Conservation (phyloP, 2,888 invertebrate species). For the Pyrrhosoma nymphula region DNA sequence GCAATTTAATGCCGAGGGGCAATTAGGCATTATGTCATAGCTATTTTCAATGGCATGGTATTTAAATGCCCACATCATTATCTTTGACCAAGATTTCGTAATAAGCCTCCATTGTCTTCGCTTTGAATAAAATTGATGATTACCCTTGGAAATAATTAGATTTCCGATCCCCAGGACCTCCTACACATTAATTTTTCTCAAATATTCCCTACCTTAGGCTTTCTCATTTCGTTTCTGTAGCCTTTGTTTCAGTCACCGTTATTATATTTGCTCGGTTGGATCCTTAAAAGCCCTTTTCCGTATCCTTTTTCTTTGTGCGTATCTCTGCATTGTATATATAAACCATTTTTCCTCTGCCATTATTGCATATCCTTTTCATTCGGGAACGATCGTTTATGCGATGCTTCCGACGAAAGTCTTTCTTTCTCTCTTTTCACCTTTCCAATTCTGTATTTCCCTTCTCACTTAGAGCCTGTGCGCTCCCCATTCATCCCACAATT, state of each 20-base stretch:
- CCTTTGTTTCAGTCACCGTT: not conserved
- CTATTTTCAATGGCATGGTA: not conserved
- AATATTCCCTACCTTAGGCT: not conserved
- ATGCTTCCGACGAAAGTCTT: not conserved
- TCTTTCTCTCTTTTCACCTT: not conserved
- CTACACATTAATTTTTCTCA: slow-evolving; percentile 12
- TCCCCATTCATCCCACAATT: not conserved
- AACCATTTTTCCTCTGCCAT: not conserved
- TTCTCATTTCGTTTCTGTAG: not conserved
- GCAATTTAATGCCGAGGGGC: not conserved
- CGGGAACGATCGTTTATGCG: not conserved
- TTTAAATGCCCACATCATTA: not conserved
- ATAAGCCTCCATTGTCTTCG: not conserved
- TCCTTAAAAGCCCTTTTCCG: not conserved
- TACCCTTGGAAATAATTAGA: slow-evolving; percentile 15
- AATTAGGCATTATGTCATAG: not conserved
- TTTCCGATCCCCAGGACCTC: not conserved
- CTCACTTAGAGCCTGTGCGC: not conserved
- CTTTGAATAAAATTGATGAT: slow-evolving; percentile 29
- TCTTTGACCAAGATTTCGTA: not conserved
- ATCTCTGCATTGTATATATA: not conserved
- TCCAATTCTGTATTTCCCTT: not conserved
- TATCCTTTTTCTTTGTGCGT: not conserved
- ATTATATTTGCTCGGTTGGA: not conserved
- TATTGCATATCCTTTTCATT: not conserved